Conservation (phyloP, 1,140 invertebrate genomes). For the Telenomus remus region DNA sequence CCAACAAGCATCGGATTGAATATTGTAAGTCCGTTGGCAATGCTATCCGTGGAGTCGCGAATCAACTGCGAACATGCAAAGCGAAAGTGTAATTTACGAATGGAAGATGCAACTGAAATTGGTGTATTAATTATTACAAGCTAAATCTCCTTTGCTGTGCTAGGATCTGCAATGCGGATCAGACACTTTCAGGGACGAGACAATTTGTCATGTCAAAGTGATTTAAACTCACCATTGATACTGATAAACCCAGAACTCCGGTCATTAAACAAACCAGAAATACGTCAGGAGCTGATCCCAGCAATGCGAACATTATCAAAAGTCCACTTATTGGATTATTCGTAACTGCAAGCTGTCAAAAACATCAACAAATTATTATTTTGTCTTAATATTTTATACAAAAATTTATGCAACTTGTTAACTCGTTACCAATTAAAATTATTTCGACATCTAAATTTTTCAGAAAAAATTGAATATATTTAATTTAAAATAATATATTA, state of each 20-base stretch:
- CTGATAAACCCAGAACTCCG: conserved; percentile 68
- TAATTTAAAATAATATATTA: no score
- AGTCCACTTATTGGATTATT: conserved; percentile 75
- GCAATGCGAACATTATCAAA: conserved; percentile 67
- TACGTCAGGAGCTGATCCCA: conserved; percentile 59
- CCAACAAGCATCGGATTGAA: conserved; percentile 74
- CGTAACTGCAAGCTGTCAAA: conserved; percentile 68
- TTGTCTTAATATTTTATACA: neutral
- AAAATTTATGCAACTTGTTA: neutral
- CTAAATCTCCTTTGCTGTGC: conserved; percentile 31
- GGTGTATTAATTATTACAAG: conserved; percentile 29
- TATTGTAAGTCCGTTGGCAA: conserved; percentile 70
- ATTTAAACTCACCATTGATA: conserved; percentile 68
- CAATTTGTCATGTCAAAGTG: neutral
- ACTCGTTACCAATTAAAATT: no score
- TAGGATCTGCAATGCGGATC: conserved; percentile 56
- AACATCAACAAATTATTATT: no score
- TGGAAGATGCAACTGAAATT: conserved; percentile 8
- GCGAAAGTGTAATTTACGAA: neutral
- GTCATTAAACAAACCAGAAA: conserved; percentile 60
- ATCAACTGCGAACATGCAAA: conserved; percentile 63
- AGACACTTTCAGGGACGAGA: neutral
- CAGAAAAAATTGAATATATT: no score
- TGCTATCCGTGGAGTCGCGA: conserved; percentile 58
- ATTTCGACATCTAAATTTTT: no score